Evolutionary conservation across 2,797 vertebrate species (phyloP).

Genomic region (Amphiprion clarkii): DNA sequence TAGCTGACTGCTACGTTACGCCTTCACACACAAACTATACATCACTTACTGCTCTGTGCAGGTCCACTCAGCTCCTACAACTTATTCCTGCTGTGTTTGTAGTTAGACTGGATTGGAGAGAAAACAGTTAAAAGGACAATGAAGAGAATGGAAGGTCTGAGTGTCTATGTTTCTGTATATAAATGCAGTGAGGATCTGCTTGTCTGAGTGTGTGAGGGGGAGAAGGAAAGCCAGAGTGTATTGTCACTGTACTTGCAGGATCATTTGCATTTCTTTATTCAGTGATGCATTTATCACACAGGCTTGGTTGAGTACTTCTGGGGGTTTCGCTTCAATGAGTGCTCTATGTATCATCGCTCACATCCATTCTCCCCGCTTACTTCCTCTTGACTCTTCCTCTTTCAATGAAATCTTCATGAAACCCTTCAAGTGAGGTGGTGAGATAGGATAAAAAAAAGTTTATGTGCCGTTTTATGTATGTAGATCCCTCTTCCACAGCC

Average conservation of each 20-base stretch:
- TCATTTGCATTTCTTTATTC: constrained; percentile 40
- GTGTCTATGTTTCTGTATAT: not conserved
- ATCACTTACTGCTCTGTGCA: constrained; percentile 1
- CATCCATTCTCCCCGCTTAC: not conserved
- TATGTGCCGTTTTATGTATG: not conserved
- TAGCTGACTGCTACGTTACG: constrained; percentile 33
- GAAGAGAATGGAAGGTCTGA: not conserved
- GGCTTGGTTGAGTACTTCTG: constrained; percentile 20
- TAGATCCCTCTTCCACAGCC: not conserved
- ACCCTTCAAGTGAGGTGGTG: not conserved
- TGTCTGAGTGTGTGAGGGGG: not conserved
- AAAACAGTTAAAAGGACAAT: not conserved
- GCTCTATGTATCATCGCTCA: not conserved
- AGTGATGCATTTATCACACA: constrained; percentile 16
- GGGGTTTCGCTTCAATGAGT: constrained; percentile 9
- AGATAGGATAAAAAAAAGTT: not conserved
- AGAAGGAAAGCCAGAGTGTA: not conserved
- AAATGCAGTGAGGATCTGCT: not conserved
- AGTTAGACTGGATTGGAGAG: not conserved
- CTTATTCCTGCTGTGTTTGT: not conserved
- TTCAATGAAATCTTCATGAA: constrained; percentile 9
- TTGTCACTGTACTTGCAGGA: not conserved
- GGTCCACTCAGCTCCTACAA: constrained; percentile 7
- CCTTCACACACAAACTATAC: constrained; percentile 7
- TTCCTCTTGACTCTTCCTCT: constrained; percentile 5